Percentiles rank a stretch among this genome's conserved stretches.
These are phyloP conservation scores for Cherax destructor DNA, from an alignment of 1,140 invertebrate species.

Conservation along the genomic window DNA sequence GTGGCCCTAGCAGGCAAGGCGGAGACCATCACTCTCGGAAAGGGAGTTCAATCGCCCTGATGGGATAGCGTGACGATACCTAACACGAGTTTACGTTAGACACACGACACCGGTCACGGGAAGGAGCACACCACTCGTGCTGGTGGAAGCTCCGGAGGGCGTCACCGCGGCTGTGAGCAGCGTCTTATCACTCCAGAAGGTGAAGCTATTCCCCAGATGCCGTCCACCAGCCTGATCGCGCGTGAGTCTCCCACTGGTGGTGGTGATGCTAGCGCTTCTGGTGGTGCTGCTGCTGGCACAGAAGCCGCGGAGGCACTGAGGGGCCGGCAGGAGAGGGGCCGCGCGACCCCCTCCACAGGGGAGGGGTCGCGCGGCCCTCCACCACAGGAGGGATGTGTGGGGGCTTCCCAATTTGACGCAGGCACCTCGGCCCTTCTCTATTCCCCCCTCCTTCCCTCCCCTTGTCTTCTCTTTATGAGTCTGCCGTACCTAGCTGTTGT, in stretches of 20 bases:
- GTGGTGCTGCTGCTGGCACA: conserved; percentile 59
- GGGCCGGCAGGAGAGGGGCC: conserved; percentile 32
- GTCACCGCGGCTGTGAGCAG: conserved; percentile 11
- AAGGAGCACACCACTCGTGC: conserved; percentile 17
- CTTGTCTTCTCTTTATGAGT: conserved; percentile 54
- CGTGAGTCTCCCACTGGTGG: conserved; percentile 24
- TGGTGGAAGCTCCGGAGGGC: not conserved
- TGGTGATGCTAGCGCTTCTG: conserved; percentile 50
- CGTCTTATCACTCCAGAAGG: not conserved
- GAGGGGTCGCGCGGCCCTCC: conserved; percentile 14
- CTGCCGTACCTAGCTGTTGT: conserved; percentile 35
- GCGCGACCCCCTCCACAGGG: not conserved
- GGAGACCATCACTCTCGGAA: not conserved
- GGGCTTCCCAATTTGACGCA: conserved; percentile 67
- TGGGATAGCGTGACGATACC: conserved; percentile 23
- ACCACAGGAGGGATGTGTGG: not conserved
- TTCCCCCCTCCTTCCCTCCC: conserved; percentile 21
- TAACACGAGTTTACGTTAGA: conserved; percentile 26
- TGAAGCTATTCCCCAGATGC: not conserved
- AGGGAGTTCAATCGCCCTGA: not conserved
- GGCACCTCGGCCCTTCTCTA: conserved; percentile 45
- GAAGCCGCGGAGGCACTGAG: conserved; percentile 64
- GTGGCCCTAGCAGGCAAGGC: not conserved
- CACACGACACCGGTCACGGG: conserved; percentile 17
- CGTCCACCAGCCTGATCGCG: not conserved